phyloP scores from a whole-genome alignment of 2,113 vertebrate genomes.

The Chascanopsetta lugubris region DNA sequence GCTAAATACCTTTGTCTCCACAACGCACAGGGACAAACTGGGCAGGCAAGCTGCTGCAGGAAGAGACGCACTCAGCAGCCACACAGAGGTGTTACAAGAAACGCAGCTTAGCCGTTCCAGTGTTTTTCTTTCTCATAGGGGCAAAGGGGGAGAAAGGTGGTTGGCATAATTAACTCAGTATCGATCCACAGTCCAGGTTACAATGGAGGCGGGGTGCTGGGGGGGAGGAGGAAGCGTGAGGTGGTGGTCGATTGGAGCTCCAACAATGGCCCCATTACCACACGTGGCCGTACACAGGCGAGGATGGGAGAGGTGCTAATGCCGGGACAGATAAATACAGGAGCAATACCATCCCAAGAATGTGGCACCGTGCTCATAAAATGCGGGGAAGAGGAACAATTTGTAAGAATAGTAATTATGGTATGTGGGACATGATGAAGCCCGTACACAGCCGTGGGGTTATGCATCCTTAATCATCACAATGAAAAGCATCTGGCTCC shows the following conservation, averaged over 20 bases:
- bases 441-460: background rate
- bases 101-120: constrained; percentile 34
- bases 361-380: constrained; percentile 6
- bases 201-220: constrained; percentile 57
- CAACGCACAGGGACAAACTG: constrained; percentile 63
- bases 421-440: constrained; percentile 24
- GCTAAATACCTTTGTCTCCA: constrained; percentile 81
- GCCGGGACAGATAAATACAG: constrained; percentile 40
- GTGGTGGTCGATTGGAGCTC: constrained; percentile 54
- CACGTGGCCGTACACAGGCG: constrained; percentile 40
- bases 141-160: constrained; percentile 44
- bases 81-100: constrained; percentile 36
- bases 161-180: constrained; percentile 73
- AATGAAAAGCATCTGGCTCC: constrained; percentile 32
- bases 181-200: constrained; percentile 69
- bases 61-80: constrained; percentile 43
- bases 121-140: constrained; percentile 47
- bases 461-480: constrained; percentile 30
- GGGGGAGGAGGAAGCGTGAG: constrained; percentile 58
- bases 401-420: constrained; percentile 41
- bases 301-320: constrained; percentile 46
- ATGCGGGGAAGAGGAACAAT: constrained; percentile 27
- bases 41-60: constrained; percentile 55
- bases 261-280: constrained; percentile 70
- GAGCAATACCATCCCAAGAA: constrained; percentile 20